Base-by-base conservation (phyloP, 2,797 vertebrate species). In the Martes flavigula region DNA sequence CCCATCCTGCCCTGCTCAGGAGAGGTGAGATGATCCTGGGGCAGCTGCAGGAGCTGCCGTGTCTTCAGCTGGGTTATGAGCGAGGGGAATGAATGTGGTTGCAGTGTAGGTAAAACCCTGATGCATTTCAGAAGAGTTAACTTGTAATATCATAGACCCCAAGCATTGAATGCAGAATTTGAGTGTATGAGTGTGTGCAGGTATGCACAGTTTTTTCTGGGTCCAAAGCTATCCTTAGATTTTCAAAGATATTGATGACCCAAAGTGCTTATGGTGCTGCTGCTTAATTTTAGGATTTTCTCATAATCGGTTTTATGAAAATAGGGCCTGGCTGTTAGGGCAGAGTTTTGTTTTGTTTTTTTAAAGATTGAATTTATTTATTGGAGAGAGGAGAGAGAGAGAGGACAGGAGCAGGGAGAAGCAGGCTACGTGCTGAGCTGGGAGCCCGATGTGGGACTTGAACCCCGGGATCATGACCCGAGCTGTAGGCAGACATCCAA, bases 271-370 rank as follows among this genome's bases (percentile, higher is more conserved):
- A 40, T 72, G 68, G 32, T 58, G 35, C 64, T 92, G 21, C 35
- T 88, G 87, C 48, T 86, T 90, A 87, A 46, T 86, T 81, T 90
- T 92, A 93, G 66, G 58, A 20, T 91, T 82, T 97, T 90, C 43
- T 93, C 8, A 64, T 66, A 30, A 8, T 87, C n/a, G 0, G 38
- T 91, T 83, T 95, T 82, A 85, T 85, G 78, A 90, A 96, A 91
- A 56, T 83, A 81, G 75, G 60, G 4, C 40, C 38, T 78, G 54
- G 14, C n/a, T 87, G 0, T 66, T 64, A 23, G 48, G 60, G 32
- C 66, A 86, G 5, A 56, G 23, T 90, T 56, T 56, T 56, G 18
- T 51, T 48, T 48, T 48, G 14, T 14, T 54, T 20, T 51, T 56
- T 56, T 21, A 56, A 56, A 56, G 54, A 56, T 56, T 56, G 21